Percentiles rank a stretch among this genome's conserved stretches.
Evolutionary conservation across 2,113 vertebrate genomes (phyloP).

Genomic region (Choloepus hoffmanni): DNA sequence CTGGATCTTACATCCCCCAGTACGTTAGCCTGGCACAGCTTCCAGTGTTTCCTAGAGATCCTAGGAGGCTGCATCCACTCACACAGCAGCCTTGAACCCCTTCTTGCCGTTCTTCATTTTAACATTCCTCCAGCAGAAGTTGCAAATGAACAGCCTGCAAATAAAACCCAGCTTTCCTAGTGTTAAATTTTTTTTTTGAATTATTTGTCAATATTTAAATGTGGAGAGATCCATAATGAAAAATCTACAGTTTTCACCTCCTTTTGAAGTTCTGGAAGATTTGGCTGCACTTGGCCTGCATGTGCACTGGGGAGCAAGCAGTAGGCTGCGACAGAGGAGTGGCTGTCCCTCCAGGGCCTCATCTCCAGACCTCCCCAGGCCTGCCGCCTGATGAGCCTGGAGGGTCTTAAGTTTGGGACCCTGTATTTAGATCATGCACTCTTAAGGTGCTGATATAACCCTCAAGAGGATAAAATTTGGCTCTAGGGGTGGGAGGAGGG

Average conservation of each 20-base stretch:
- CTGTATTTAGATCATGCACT: not conserved
- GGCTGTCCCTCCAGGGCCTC: not conserved
- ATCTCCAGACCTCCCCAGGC: not conserved
- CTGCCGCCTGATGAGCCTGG: not conserved
- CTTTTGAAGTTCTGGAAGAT: not conserved
- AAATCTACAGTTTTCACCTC: not conserved
- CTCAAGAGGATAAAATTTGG: not conserved
- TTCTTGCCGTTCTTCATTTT: not conserved
- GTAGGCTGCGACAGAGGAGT: not conserved
- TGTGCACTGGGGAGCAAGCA: not conserved
- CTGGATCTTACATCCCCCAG: not conserved
- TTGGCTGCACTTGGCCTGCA: not conserved
- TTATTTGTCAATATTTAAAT: constrained; percentile 39
- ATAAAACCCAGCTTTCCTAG: constrained; percentile 12
- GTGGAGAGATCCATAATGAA: constrained; percentile 4
- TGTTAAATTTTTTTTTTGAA: not conserved
- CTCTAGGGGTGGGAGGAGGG: not conserved
- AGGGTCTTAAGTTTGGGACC: not conserved
- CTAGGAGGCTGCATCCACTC: not conserved
- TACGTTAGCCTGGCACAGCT: not conserved
- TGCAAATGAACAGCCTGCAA: not conserved
- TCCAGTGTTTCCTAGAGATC: not conserved
- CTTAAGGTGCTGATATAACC: not conserved
- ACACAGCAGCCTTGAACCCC: not conserved
- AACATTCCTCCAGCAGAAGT: not conserved